Evolutionary conservation across 1,140 invertebrate genomes (phyloP).

Genomic region (Drosophila kanapiae): DNA sequence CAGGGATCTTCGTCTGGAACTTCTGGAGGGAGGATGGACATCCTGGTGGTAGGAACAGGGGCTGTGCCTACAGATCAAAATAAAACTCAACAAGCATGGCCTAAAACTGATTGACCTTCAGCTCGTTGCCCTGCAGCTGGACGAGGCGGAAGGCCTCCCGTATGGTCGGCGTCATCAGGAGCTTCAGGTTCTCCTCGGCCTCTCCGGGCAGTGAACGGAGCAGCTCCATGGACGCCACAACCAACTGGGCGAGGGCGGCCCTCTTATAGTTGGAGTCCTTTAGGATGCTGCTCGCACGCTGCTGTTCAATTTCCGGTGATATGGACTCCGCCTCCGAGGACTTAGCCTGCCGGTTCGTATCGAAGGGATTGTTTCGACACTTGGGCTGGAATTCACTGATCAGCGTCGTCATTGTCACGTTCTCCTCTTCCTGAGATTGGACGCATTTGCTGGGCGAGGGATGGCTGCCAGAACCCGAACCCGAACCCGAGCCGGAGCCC

Average conservation of each 20-base stretch:
- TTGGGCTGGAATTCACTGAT: constrained; percentile 86
- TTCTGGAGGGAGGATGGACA: not conserved
- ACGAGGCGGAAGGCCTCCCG: constrained; percentile 84
- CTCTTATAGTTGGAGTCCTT: constrained; percentile 87
- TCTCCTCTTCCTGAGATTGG: constrained; percentile 80
- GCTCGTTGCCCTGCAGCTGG: constrained; percentile 84
- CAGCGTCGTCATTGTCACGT: constrained; percentile 85
- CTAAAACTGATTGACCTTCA: constrained; percentile 85
- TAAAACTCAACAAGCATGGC: constrained; percentile 85
- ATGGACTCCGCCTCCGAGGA: constrained; percentile 87
- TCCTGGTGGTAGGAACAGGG: constrained; percentile 53
- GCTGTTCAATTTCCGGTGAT: constrained; percentile 91
- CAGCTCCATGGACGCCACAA: constrained; percentile 84
- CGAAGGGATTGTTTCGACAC: constrained; percentile 86
- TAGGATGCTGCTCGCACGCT: constrained; percentile 91
- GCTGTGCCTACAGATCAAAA: constrained; percentile 84
- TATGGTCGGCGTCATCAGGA: constrained; percentile 84
- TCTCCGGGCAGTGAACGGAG: constrained; percentile 76
- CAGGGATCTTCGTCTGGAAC: not conserved
- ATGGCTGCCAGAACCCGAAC: constrained; percentile 22
- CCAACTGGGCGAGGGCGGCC: constrained; percentile 77
- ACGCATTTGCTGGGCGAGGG: constrained; percentile 78
- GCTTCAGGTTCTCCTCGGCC: constrained; percentile 79
- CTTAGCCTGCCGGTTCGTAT: constrained; percentile 85
- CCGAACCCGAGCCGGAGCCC: constrained; percentile 23